A percentile compares a stretch with the other conserved stretches of the same genome.
Evolutionary conservation across 2,888 invertebrate genomes (phyloP).

Genomic region (Megastigmus dorsalis): DNA sequence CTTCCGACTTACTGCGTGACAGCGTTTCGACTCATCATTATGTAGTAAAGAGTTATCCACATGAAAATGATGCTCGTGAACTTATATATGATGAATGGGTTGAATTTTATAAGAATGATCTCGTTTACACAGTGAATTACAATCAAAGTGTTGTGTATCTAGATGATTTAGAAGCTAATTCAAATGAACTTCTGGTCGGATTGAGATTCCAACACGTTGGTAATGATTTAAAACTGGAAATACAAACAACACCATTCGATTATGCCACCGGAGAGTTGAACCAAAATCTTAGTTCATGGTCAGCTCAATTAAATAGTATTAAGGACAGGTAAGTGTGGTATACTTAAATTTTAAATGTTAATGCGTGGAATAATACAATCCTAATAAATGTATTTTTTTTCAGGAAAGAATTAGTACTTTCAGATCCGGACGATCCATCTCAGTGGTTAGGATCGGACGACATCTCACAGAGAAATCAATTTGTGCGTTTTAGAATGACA

Average conservation of each 20-base stretch:
- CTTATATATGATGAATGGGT: slow-evolving; percentile 73
- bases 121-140: slow-evolving; percentile 85
- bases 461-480: slow-evolving; percentile 80
- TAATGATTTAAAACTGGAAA: slow-evolving; percentile 88
- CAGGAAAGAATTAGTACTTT: slow-evolving; percentile 78
- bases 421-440: slow-evolving; percentile 80
- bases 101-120: slow-evolving; percentile 77
- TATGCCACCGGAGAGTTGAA: slow-evolving; percentile 83
- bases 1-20: not conserved
- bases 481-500: slow-evolving; percentile 81
- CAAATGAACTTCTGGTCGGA: slow-evolving; percentile 84
- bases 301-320: slow-evolving; percentile 80
- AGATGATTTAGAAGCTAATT: slow-evolving; percentile 83
- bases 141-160: slow-evolving; percentile 86
- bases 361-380: too few relatives aligned
- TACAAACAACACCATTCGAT: slow-evolving; percentile 85
- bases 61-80: slow-evolving; percentile 3
- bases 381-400: slow-evolving; percentile 53
- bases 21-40: not conserved
- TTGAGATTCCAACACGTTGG: slow-evolving; percentile 86
- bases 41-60: not conserved
- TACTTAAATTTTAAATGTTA: too few relatives aligned
- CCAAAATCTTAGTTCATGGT: slow-evolving; percentile 82
- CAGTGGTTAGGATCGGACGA: slow-evolving; percentile 76
- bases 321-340: too few relatives aligned